A percentile compares a stretch with the other conserved stretches of the same genome.
These are phyloP conservation scores for Muscina levida DNA, from an alignment of 2,888 invertebrate genomes.

Conservation along the genomic window DNA sequence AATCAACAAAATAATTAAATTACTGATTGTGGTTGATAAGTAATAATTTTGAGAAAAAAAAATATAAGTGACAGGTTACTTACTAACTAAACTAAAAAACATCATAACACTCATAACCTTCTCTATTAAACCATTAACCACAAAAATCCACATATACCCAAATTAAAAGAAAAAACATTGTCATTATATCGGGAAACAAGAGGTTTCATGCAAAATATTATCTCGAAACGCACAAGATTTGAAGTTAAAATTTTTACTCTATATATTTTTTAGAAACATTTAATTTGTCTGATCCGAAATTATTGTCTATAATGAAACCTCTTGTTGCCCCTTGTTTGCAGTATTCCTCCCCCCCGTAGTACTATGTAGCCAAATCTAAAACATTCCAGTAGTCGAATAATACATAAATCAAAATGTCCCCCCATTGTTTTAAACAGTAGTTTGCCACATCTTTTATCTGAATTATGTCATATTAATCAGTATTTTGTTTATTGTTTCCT, in stretches of 20 bases:
- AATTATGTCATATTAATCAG: background rate
- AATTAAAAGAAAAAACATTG: background rate
- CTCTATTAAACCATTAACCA: slow-evolving; percentile 2
- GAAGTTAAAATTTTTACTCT: too few relatives aligned
- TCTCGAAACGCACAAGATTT: too few relatives aligned
- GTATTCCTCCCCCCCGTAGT: background rate
- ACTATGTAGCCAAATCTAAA: background rate
- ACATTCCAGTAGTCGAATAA: too few relatives aligned
- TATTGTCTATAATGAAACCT: too few relatives aligned
- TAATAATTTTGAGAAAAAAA: slow-evolving; percentile 30
- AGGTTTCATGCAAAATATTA: too few relatives aligned
- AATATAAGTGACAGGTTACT: slow-evolving; percentile 74
- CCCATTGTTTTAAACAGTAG: slow-evolving; percentile 2
- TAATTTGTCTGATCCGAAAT: too few relatives aligned
- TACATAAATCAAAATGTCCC: background rate
- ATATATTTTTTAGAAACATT: too few relatives aligned
- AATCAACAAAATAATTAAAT: slow-evolving; percentile 44
- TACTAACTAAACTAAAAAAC: slow-evolving; percentile 44
- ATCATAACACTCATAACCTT: slow-evolving; percentile 30
- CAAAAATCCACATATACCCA: background rate
- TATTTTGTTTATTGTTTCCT: slow-evolving; percentile 59
- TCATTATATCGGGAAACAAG: too few relatives aligned
- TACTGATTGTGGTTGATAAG: slow-evolving; percentile 9
- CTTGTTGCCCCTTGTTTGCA: too few relatives aligned
- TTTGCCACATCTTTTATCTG: background rate